These are phyloP conservation scores for Atta cephalotes DNA, from an alignment of 1,140 invertebrate genomes.

Conservation along the genomic window DNA sequence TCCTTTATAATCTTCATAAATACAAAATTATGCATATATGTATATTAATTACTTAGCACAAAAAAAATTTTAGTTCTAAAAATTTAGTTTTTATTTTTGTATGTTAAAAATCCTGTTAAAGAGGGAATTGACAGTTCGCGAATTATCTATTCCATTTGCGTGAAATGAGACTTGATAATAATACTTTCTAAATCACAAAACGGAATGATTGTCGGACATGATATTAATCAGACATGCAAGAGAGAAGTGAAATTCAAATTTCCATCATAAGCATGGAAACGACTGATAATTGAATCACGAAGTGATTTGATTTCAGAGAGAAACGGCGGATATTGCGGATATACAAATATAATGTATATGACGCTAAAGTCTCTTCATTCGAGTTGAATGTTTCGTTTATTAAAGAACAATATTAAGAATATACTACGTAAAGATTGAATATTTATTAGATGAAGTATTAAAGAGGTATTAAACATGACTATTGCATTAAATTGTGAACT, in stretches of 20 bases:
- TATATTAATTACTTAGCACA: neutral
- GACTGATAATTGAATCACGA: slow-evolving; percentile 59
- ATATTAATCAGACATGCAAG: slow-evolving; percentile 60
- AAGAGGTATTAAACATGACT: slow-evolving; percentile 10
- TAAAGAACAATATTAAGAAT: slow-evolving; percentile 56
- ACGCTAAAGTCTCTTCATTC: slow-evolving; percentile 42
- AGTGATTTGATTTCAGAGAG: slow-evolving; percentile 50
- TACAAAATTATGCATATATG: neutral
- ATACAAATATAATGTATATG: slow-evolving; percentile 62
- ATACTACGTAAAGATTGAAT: slow-evolving; percentile 3
- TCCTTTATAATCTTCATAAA: neutral
- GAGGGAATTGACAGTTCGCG: neutral
- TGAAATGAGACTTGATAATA: slow-evolving; percentile 20
- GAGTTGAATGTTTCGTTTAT: slow-evolving; percentile 60
- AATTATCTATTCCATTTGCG: neutral
- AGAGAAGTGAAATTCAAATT: slow-evolving; percentile 38
- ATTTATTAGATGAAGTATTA: slow-evolving; percentile 45
- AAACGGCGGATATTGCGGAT: slow-evolving; percentile 55
- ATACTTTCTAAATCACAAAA: slow-evolving; percentile 46
- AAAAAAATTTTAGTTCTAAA: neutral
- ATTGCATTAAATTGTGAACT: neutral
- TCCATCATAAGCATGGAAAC: slow-evolving; percentile 42
- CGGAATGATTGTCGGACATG: slow-evolving; percentile 21
- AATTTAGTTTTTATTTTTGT: neutral
- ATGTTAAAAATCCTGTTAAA: neutral